A percentile compares a stretch with the other conserved stretches of the same genome.
Conservation (phyloP, 2,113 vertebrate species). For the Hyla sarda region DNA sequence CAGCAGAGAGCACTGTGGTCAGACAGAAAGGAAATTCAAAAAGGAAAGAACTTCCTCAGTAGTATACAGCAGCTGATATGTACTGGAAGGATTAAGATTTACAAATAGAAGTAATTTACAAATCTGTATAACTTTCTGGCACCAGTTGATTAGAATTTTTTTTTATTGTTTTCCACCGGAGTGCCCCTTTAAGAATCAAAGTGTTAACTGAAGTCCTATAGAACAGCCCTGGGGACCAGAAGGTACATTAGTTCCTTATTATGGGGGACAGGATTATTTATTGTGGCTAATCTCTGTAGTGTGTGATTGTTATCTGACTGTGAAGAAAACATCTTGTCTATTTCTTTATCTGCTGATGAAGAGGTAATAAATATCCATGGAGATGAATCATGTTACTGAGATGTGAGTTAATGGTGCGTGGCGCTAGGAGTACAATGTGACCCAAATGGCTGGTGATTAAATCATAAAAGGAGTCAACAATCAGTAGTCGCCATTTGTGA, state of each 20-base stretch:
- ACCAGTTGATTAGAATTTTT: no score
- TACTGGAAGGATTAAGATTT: no score
- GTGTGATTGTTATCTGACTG: neutral
- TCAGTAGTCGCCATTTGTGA: conserved; percentile 18
- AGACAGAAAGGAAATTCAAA: no score
- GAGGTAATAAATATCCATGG: conserved; percentile 19
- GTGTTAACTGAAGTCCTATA: neutral
- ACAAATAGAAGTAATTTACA: no score
- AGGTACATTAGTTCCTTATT: neutral
- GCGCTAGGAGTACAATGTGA: conserved; percentile 16
- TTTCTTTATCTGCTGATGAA: neutral
- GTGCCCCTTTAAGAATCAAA: no score
- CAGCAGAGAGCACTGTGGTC: no score
- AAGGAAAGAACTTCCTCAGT: no score
- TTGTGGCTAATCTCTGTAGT: neutral
- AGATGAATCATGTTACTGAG: conserved; percentile 45
- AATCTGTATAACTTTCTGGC: no score
- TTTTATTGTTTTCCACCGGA: no score
- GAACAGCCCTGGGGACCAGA: neutral
- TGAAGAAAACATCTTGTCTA: conserved; percentile 38
- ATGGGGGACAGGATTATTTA: neutral
- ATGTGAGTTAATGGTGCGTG: conserved; percentile 30
- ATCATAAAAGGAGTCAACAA: conserved; percentile 13
- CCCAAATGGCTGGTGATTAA: conserved; percentile 40
- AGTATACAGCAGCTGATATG: no score